These are phyloP conservation scores for Apomyelois bistriatella DNA, from an alignment of 2,888 invertebrate genomes.

Conservation along the genomic window DNA sequence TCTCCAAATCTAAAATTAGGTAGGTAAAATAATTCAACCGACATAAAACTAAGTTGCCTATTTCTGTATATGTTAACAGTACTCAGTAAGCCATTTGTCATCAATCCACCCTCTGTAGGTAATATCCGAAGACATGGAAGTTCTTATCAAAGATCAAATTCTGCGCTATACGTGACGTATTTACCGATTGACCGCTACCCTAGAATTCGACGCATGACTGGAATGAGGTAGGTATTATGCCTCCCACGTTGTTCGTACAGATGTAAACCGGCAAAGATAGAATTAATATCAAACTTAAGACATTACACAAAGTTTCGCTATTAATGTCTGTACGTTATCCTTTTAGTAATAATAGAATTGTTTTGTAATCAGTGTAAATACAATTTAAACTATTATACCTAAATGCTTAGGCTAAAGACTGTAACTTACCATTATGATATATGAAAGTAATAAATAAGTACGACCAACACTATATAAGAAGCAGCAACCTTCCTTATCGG, in stretches of 20 bases:
- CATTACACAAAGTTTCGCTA: not conserved
- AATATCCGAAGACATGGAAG: not conserved
- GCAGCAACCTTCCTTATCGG: too few relatives aligned
- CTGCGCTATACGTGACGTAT: conserved; percentile 53
- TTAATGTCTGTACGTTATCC: not conserved
- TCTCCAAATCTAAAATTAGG: too few relatives aligned
- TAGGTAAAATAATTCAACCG: too few relatives aligned
- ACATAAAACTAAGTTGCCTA: too few relatives aligned
- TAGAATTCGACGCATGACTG: conserved; percentile 44
- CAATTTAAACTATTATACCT: not conserved
- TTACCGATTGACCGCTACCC: conserved; percentile 38
- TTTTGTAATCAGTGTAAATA: not conserved
- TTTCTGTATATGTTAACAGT: too few relatives aligned
- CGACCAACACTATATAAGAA: too few relatives aligned
- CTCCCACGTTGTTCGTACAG: conserved; percentile 13
- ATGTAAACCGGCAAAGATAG: not conserved
- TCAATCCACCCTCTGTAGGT: conserved; percentile 13
- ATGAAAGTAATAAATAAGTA: too few relatives aligned
- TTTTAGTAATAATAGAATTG: not conserved
- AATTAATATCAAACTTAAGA: conserved; percentile 7
- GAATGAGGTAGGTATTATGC: conserved; percentile 19
- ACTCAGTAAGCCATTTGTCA: not conserved
- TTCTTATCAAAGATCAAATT: conserved; percentile 34
- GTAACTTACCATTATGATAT: too few relatives aligned
- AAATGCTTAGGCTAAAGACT: too few relatives aligned